Percentiles rank a stretch among this genome's conserved stretches.
phyloP scores from a whole-genome alignment of 2,797 vertebrate species.

The Aldrovandia affinis region DNA sequence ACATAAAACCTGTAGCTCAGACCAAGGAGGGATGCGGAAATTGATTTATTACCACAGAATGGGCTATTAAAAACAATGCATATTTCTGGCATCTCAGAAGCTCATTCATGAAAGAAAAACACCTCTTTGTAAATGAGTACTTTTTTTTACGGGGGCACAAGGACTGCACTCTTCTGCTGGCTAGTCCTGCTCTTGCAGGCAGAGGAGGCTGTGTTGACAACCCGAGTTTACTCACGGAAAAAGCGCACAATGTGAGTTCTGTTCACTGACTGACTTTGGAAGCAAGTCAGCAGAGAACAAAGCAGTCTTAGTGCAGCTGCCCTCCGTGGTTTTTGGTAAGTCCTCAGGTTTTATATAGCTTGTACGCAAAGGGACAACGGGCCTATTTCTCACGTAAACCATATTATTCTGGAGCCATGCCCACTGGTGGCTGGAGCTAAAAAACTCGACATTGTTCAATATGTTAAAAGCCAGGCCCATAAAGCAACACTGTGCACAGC shows the following conservation, averaged over 20 bases:
- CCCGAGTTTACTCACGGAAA: slow-evolving; percentile 83
- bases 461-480: slow-evolving; percentile 23
- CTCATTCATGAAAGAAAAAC: slow-evolving; percentile 72
- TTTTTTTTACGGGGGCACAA: slow-evolving; percentile 58
- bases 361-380: slow-evolving; percentile 63
- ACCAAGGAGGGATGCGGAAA: slow-evolving; percentile 62
- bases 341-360: slow-evolving; percentile 76
- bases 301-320: slow-evolving; percentile 79
- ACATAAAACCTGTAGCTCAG: slow-evolving; percentile 39
- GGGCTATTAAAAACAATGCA: slow-evolving; percentile 69
- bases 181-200: slow-evolving; percentile 64
- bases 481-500: slow-evolving; percentile 20
- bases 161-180: slow-evolving; percentile 69
- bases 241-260: slow-evolving; percentile 80
- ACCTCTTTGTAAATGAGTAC: slow-evolving; percentile 62
- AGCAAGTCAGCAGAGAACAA: slow-evolving; percentile 80
- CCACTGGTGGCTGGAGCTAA: slow-evolving; percentile 57
- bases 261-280: slow-evolving; percentile 80
- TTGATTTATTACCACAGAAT: slow-evolving; percentile 67
- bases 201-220: slow-evolving; percentile 81
- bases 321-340: slow-evolving; percentile 68
- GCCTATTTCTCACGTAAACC: slow-evolving; percentile 61
- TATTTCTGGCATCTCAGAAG: slow-evolving; percentile 67
- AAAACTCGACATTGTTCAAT: slow-evolving; percentile 56
- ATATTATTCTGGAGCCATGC: slow-evolving; percentile 59